A percentile compares a stretch with the other conserved stretches of the same genome.
Conservation (phyloP, 2,888 invertebrate genomes). For the Agrotis clavis region DNA sequence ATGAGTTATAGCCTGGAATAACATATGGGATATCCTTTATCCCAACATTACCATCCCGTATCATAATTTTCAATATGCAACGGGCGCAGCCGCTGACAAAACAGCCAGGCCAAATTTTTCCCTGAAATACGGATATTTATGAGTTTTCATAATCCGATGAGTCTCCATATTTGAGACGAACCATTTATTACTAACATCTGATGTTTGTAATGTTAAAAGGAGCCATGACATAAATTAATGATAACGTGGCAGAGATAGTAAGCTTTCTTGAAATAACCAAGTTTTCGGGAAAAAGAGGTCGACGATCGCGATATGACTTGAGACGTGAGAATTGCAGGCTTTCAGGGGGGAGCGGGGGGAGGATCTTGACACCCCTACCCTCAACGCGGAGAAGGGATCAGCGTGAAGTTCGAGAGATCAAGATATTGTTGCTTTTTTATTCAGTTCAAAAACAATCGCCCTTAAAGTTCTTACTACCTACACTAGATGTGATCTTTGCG, state of each 20-base stretch:
- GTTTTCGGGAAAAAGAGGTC: slow-evolving; percentile 41
- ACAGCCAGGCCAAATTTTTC: too few species aligned
- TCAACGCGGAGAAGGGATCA: slow-evolving; percentile 1
- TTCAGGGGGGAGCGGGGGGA: background rate
- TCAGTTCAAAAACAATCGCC: slow-evolving; percentile 1
- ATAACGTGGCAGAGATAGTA: slow-evolving; percentile 18
- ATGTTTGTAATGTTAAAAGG: background rate
- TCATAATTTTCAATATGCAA: too few species aligned
- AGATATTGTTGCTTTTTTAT: slow-evolving; percentile 27
- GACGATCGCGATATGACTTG: slow-evolving; percentile 56
- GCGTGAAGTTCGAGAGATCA: slow-evolving; percentile 21
- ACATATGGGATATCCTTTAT: too few species aligned
- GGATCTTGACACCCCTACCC: background rate
- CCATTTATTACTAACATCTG: slow-evolving; percentile 30
- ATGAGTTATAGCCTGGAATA: too few species aligned
- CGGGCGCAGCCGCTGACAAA: too few species aligned
- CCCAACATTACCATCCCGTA: too few species aligned
- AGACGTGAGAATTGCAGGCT: slow-evolving; percentile 52
- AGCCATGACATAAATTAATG: slow-evolving; percentile 40
- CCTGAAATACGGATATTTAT: too few species aligned
- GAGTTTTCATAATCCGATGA: background rate
- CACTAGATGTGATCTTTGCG: background rate
- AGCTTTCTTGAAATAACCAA: slow-evolving; percentile 38
- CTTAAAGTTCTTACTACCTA: background rate
- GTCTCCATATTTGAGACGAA: slow-evolving; percentile 4